These are phyloP conservation scores for Pseudochirops cupreus DNA, from an alignment of 2,797 vertebrate species.

Conservation along the genomic window DNA sequence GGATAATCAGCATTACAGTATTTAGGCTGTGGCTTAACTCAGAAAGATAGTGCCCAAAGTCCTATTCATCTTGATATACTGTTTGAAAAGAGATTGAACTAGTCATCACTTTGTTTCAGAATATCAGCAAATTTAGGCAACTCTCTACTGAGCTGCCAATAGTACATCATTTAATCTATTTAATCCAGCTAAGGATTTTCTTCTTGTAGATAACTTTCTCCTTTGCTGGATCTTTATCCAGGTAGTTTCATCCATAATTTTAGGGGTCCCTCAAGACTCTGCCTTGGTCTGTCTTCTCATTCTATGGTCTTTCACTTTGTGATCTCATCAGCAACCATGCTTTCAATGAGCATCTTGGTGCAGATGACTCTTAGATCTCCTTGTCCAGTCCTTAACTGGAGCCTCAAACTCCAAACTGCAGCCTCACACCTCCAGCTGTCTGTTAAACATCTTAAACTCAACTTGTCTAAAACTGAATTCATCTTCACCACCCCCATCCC, in stretches of 20 bases:
- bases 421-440: neutral
- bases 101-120: conserved; percentile 84
- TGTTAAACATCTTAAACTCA: neutral
- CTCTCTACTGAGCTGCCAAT: conserved; percentile 44
- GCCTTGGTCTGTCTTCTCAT: neutral
- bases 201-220: neutral
- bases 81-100: conserved; percentile 81
- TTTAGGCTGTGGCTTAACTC: conserved; percentile 85
- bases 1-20: conserved; percentile 85
- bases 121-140: conserved; percentile 83
- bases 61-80: conserved; percentile 84
- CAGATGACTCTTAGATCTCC: neutral
- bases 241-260: neutral
- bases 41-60: conserved; percentile 82
- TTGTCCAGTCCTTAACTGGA: neutral
- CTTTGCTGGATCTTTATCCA: neutral
- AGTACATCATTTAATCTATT: neutral
- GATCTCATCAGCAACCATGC: neutral
- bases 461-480: neutral
- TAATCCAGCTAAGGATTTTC: neutral
- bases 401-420: neutral
- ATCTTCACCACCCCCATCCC: neutral
- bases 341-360: neutral
- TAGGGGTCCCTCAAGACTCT: neutral
- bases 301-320: neutral